A percentile compares a stretch with the other conserved stretches of the same genome.
Conservation (phyloP, 2,888 invertebrate species). For the Harpagoxenus sublaevis region DNA sequence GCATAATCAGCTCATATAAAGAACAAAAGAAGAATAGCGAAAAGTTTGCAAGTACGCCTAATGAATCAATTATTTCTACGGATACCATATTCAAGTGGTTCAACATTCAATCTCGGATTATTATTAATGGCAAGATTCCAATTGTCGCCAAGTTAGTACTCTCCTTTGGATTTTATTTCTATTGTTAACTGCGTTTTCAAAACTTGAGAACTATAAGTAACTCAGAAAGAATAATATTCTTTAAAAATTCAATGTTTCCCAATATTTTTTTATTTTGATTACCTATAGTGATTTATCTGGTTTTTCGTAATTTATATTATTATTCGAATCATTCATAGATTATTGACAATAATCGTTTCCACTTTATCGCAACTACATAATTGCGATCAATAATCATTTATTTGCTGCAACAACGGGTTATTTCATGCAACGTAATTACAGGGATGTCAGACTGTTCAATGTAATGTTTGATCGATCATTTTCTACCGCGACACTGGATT, state of each 20-base stretch:
- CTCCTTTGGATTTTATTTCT: not conserved
- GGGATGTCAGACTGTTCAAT: not conserved
- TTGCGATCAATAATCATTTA: constrained; percentile 17
- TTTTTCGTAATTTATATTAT: not conserved
- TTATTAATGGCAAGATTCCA: not conserved
- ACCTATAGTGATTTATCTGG: not conserved
- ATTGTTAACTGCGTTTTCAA: not conserved
- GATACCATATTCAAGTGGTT: not conserved
- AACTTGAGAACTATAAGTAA: not conserved
- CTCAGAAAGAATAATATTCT: not conserved
- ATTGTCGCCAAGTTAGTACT: constrained; percentile 22
- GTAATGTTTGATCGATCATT: constrained; percentile 42
- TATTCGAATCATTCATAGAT: not conserved
- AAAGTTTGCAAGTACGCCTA: not conserved
- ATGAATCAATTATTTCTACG: not conserved
- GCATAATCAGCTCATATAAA: constrained; percentile 51
- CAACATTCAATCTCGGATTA: not conserved
- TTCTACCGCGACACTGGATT: constrained; percentile 11
- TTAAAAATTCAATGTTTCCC: not conserved
- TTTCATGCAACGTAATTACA: constrained; percentile 23
- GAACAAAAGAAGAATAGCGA: not conserved
- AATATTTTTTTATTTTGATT: constrained; percentile 5
- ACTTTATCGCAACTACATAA: not conserved
- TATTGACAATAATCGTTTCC: not conserved
- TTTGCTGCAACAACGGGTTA: not conserved